phyloP scores from a whole-genome alignment of 2,888 invertebrate species.

The Himalopsyche tibetana region DNA sequence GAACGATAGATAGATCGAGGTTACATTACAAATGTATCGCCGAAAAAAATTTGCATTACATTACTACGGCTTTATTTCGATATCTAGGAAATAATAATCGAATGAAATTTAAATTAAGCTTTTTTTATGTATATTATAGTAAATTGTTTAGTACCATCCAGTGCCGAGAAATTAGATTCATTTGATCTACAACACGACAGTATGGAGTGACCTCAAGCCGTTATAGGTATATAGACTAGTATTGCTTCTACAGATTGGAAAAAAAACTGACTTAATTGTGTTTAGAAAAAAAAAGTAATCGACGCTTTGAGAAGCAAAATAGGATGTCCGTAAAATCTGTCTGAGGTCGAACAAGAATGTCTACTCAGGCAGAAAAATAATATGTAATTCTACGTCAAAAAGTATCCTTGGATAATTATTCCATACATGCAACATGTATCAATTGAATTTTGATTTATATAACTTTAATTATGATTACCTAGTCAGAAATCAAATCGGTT shows the following conservation, averaged over 20 bases:
- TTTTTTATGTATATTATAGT: background rate
- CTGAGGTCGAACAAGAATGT: background rate
- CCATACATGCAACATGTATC: too few relatives aligned
- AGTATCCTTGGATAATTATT: background rate
- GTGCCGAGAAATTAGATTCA: background rate
- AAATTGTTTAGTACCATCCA: conserved; percentile 20
- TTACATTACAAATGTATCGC: too few relatives aligned
- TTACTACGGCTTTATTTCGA: background rate
- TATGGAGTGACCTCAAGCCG: background rate
- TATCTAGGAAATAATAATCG: background rate
- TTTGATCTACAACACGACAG: background rate
- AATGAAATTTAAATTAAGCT: background rate
- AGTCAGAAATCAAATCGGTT: too few relatives aligned
- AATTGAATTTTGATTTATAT: too few relatives aligned
- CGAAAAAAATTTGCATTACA: too few relatives aligned
- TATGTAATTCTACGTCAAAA: background rate
- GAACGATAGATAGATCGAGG: too few relatives aligned
- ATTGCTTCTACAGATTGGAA: background rate
- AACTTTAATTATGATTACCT: too few relatives aligned
- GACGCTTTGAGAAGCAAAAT: conserved; percentile 11
- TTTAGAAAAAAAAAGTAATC: background rate
- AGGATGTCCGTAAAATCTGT: conserved; percentile 4
- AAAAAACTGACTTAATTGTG: conserved; percentile 15
- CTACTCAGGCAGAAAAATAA: background rate
- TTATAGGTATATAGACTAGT: background rate